Conservation (phyloP, 2,113 vertebrate genomes). For the Phaethon lepturus region DNA sequence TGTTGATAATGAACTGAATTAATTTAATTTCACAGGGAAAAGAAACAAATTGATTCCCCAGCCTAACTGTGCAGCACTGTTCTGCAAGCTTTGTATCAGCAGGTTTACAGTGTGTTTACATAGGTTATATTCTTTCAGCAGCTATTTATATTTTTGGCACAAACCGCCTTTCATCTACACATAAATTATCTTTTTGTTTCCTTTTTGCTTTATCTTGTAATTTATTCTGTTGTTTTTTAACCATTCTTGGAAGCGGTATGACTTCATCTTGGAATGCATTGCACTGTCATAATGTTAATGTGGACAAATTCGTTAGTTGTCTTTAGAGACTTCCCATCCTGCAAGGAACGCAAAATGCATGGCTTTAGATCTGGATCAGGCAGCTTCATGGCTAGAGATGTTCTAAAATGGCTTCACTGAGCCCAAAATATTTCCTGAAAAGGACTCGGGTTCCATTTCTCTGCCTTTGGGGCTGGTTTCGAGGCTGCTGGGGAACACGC, state of each 20-base stretch:
- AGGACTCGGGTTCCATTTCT: neutral
- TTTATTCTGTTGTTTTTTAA: neutral
- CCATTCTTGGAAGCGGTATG: neutral
- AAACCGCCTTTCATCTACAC: neutral
- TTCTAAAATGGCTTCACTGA: neutral
- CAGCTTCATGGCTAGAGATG: neutral
- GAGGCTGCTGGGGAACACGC: neutral
- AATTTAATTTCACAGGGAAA: neutral
- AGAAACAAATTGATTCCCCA: neutral
- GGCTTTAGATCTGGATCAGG: neutral
- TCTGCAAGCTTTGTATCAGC: neutral
- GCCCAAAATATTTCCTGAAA: neutral
- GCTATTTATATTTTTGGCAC: constrained; percentile 1
- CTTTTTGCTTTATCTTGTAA: neutral
- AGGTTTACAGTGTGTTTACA: neutral
- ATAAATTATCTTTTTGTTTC: neutral
- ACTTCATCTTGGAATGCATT: neutral
- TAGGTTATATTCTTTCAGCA: neutral
- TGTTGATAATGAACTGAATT: neutral
- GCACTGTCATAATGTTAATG: neutral
- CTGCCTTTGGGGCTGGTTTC: neutral
- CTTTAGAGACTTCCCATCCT: neutral
- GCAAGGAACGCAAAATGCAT: neutral
- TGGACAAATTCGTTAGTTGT: neutral
- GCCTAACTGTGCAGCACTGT: neutral